Evolutionary conservation across 2,888 invertebrate species (phyloP).

Genomic region (Chirona hameri): DNA sequence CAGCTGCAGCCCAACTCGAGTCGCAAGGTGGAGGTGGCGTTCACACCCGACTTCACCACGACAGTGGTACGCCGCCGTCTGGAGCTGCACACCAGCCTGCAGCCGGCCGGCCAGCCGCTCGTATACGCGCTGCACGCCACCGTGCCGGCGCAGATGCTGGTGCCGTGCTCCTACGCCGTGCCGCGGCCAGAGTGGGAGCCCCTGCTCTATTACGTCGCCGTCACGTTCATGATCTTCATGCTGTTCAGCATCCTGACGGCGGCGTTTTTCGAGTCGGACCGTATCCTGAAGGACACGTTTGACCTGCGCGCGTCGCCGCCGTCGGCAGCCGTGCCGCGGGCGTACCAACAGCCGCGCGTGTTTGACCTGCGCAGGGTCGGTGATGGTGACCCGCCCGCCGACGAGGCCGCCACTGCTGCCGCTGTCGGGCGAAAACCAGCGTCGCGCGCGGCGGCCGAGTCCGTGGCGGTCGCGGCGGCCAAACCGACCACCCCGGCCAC

Average conservation of each 20-base stretch:
- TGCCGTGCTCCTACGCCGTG: slow-evolving; percentile 63
- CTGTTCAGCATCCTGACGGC: slow-evolving; percentile 63
- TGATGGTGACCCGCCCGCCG: background rate
- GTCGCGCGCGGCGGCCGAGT: background rate
- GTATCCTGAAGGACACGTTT: slow-evolving; percentile 59
- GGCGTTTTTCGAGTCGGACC: slow-evolving; percentile 67
- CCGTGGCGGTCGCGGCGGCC: background rate
- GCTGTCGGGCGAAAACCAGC: background rate
- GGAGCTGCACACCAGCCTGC: slow-evolving; percentile 45
- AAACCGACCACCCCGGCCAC: slow-evolving; percentile 7
- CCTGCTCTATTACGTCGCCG: slow-evolving; percentile 61
- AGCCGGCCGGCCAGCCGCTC: slow-evolving; percentile 25
- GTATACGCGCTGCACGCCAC: slow-evolving; percentile 68
- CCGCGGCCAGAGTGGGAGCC: slow-evolving; percentile 74
- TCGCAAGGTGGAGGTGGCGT: slow-evolving; percentile 75
- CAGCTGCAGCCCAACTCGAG: slow-evolving; percentile 67
- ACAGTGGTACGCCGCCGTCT: slow-evolving; percentile 65
- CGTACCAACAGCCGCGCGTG: too few species aligned
- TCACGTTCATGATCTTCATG: slow-evolving; percentile 58
- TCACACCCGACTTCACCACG: slow-evolving; percentile 81
- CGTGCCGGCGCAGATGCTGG: slow-evolving; percentile 61
- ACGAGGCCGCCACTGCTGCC: too few species aligned
- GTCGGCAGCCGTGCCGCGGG: background rate
- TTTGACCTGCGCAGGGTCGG: background rate
- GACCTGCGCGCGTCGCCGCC: slow-evolving; percentile 43